A percentile compares a stretch with the other conserved stretches of the same genome.
Evolutionary conservation across 2,888 invertebrate genomes (phyloP).

Genomic region (Phyllotreta striolata): DNA sequence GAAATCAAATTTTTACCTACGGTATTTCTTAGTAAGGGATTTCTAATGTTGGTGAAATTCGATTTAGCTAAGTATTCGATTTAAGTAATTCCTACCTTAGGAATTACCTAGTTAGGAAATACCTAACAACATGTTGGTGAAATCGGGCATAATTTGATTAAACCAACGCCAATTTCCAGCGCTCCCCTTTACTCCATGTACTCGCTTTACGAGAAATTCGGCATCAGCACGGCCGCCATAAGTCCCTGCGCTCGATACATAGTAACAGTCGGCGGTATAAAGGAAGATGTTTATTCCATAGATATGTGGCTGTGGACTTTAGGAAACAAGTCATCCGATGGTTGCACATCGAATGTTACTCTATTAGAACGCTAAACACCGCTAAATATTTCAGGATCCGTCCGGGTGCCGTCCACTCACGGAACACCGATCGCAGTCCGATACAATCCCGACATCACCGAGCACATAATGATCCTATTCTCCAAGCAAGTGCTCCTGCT

Average conservation of each 20-base stretch:
- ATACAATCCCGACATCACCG: constrained; percentile 58
- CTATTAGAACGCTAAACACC: background rate
- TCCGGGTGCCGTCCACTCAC: constrained; percentile 33
- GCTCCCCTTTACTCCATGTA: constrained; percentile 66
- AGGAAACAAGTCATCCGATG: constrained; percentile 64
- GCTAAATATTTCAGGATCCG: constrained; percentile 39
- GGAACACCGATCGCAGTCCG: constrained; percentile 53
- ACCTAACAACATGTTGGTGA: too few species aligned
- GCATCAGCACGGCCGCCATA: constrained; percentile 59
- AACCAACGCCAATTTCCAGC: constrained; percentile 20
- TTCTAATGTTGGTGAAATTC: too few species aligned
- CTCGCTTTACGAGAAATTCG: constrained; percentile 61
- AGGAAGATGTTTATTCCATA: constrained; percentile 61
- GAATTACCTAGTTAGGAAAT: too few species aligned
- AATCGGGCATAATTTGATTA: too few species aligned
- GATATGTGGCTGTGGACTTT: constrained; percentile 72
- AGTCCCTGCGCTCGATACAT: constrained; percentile 65
- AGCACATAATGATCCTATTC: constrained; percentile 60
- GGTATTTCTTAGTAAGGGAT: too few species aligned
- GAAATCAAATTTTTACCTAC: too few species aligned
- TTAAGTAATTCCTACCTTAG: too few species aligned
- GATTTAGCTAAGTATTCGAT: too few species aligned
- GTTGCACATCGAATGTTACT: constrained; percentile 53
- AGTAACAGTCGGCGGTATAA: constrained; percentile 62
- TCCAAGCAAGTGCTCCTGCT: constrained; percentile 57